Conservation (phyloP, 2,113 vertebrate genomes). For the Channa maculata region DNA sequence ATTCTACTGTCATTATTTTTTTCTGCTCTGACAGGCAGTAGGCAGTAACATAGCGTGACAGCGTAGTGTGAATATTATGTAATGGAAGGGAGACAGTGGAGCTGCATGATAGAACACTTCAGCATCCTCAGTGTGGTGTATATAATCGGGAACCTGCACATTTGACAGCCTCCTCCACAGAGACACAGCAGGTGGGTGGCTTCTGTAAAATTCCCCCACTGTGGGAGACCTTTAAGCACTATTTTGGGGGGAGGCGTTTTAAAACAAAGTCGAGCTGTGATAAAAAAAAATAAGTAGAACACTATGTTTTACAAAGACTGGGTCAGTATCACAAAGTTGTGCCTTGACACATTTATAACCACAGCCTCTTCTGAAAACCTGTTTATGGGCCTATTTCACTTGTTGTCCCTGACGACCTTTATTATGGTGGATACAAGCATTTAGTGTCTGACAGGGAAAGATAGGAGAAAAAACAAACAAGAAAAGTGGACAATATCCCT, state of each 20-base stretch:
- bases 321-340: background rate
- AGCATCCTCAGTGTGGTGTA: slow-evolving; percentile 44
- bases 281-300: background rate
- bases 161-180: slow-evolving; percentile 39
- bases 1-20: slow-evolving; percentile 27
- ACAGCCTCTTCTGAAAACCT: too few species aligned
- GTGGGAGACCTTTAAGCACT: slow-evolving; percentile 26
- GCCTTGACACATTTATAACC: too few species aligned
- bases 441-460: too few species aligned
- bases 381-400: too few species aligned
- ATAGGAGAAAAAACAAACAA: too few species aligned
- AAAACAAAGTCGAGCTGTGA: background rate
- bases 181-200: slow-evolving; percentile 53
- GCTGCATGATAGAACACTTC: slow-evolving; percentile 34
- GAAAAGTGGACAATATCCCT: too few species aligned
- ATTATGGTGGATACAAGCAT: too few species aligned
- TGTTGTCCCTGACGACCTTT: too few species aligned
- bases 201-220: slow-evolving; percentile 37
- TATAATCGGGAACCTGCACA: slow-evolving; percentile 39
- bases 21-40: slow-evolving; percentile 43
- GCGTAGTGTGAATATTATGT: slow-evolving; percentile 57
- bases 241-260: background rate
- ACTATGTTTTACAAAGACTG: slow-evolving; percentile 1
- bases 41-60: slow-evolving; percentile 51
- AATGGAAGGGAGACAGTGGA: slow-evolving; percentile 46